Evolutionary conservation across 1,140 invertebrate species (phyloP), one percentile per base, ranked within the genome.

Genomic region (Pararge aegeria): DNA sequence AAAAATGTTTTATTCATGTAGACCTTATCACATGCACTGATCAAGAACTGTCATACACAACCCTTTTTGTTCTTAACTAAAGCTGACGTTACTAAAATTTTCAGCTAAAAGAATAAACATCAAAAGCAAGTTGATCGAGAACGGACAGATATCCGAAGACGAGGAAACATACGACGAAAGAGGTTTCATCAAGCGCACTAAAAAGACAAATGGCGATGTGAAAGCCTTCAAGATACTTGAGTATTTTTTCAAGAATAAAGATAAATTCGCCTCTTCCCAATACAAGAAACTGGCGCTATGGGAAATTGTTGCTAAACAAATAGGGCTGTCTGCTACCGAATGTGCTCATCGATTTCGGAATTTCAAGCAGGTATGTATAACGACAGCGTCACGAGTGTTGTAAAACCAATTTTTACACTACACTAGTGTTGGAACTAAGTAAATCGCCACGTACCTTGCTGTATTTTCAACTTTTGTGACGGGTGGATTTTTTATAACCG

Each of bases 161-260:
- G 81, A 84, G 10, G 80, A 78, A n/a, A 65, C 53, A 0, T 85
- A 70, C 15, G 83, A 86, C 18, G 81, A 86, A 15, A 64, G 75
- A 55, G 79, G 79, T 24, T 78, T 76, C 37, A 74, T 66, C 0
- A 79, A 80, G 53, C 75, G 72, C 18, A 69, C 74, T 1, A 84
- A 77, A 63, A 70, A 75, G 9, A 61, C 67, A 5, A 38, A 50
- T 6, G 81, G 81, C 10, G 78, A 87, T 10, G 68, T 73, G 0
- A 87, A 87, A 74, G 76, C 73, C 0, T 78, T 80, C 46, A 82
- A 81, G 67, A 86, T 89, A 48, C 67, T 89, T 30, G 84, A 86
- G 57, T 89, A 73, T 53, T 87, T 87, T 51, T 61, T 78, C 2
- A 86, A 86, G 60, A 73, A 89, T 55, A 89, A 89, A 50, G 78